Base-by-base conservation (phyloP, 2,888 invertebrate species). In the Brenthis daphne region DNA sequence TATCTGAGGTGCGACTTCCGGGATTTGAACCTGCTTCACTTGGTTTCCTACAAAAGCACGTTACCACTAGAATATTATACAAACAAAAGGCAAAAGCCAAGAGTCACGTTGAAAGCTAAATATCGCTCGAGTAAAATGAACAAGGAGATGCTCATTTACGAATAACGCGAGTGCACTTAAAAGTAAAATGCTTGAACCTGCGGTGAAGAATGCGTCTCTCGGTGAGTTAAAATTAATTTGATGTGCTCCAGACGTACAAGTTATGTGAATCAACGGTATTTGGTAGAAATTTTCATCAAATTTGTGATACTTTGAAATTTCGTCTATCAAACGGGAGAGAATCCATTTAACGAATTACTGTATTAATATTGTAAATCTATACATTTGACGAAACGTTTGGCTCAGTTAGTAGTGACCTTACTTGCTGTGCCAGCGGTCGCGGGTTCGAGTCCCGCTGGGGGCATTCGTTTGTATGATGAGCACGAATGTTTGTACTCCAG, bases 61-160 rank as follows among this genome's bases (percentile, higher is more conserved):
- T 8, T 43, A 8, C 37, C 37, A 43, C 8, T 43, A 43, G 11
- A 43, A 8, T 43, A 43, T 11, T 11, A 3, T 43, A 73, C 57
- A 65, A 66, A 55, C 56, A 57, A 69, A 71, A 70, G 68, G 56
- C 20, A 20, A 20, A 20, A 20, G 20, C 1, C n/a, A 69, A 71
- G 66, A 76, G 61, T 82, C 80, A 84, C 85, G 84, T 86, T 85
- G 86, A 86, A 86, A 83, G 83, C 85, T 86, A 82, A 88, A 87
- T 87, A 86, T 86, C 88, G 87, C 84, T 83, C 79, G 81, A 76
- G 80, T 79, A 81, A 73, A 82, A 76, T 79, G 84, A 84, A 86
- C 86, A 83, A 86, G 82, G 37, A 33, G 50, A 81, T 80, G 84
- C 86, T 87, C 87, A 87, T 87, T 87, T 87, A 82, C 84, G 79